phyloP scores from a whole-genome alignment of 2,888 invertebrate species.

The Drosophila rubida region DNA sequence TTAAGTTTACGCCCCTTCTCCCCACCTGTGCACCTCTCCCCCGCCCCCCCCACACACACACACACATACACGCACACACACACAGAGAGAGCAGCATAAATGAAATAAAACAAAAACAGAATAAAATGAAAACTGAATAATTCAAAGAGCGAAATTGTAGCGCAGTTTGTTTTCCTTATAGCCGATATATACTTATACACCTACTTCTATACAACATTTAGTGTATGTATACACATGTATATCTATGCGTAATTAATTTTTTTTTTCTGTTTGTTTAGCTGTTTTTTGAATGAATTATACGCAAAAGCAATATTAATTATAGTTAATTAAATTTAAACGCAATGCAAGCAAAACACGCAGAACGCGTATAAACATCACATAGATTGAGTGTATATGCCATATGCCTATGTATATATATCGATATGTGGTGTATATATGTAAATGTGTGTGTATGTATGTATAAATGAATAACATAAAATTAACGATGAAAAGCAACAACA shows the following conservation, averaged over 20 bases:
- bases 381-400: conserved; percentile 34
- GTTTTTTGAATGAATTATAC: conserved; percentile 78
- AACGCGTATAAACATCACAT: conserved; percentile 38
- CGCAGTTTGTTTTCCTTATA: conserved; percentile 68
- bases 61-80: conserved; percentile 17
- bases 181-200: conserved; percentile 38
- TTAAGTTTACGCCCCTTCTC: conserved; percentile 29
- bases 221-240: conserved; percentile 20
- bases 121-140: conserved; percentile 32
- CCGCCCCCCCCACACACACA: background rate
- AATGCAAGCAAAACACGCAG: conserved; percentile 42
- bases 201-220: conserved; percentile 18
- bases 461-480: conserved; percentile 61
- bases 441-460: conserved; percentile 38
- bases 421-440: conserved; percentile 29
- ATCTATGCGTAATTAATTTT: conserved; percentile 27
- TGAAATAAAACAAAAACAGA: conserved; percentile 10
- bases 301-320: conserved; percentile 85
- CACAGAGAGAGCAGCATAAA: conserved; percentile 17
- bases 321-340: conserved; percentile 82
- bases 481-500: conserved; percentile 76
- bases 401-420: conserved; percentile 23
- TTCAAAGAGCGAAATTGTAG: conserved; percentile 47
- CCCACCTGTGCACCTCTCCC: conserved; percentile 4
- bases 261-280: conserved; percentile 76